Percentiles rank a stretch among this genome's conserved stretches.
phyloP scores from a whole-genome alignment of 2,113 vertebrate species.

The Puffinus mauretanicus region DNA sequence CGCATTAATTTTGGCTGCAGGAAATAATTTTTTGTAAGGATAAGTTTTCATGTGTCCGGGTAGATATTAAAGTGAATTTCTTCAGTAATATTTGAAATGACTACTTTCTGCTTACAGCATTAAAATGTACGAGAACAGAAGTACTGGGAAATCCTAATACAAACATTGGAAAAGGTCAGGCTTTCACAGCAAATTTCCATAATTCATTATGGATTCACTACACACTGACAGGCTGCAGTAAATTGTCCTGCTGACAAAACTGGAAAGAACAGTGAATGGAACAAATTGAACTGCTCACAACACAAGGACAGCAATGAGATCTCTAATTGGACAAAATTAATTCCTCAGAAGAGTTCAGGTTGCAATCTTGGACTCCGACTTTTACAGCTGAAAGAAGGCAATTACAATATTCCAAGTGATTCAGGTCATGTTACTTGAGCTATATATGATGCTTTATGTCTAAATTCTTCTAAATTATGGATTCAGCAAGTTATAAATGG shows the following conservation, averaged over 20 bases:
- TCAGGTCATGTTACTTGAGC: neutral
- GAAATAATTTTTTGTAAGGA: neutral
- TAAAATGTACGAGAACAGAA: neutral
- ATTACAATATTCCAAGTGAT: neutral
- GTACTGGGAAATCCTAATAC: neutral
- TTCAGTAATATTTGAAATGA: neutral
- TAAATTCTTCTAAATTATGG: neutral
- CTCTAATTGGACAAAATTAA: constrained; percentile 15
- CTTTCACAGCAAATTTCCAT: constrained; percentile 45
- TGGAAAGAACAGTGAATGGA: constrained; percentile 34
- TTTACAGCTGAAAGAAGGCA: neutral
- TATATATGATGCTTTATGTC: neutral
- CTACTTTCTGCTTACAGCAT: neutral
- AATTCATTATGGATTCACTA: constrained; percentile 60
- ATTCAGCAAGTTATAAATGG: neutral
- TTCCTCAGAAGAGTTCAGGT: neutral
- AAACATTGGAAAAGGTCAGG: constrained; percentile 33
- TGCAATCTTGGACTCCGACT: neutral
- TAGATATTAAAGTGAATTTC: neutral
- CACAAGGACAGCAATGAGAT: neutral
- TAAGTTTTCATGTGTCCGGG: neutral
- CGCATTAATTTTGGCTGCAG: neutral
- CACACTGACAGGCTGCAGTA: constrained; percentile 32
- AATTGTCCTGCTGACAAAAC: constrained; percentile 46
- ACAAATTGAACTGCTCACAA: constrained; percentile 28